Evolutionary conservation across 2,113 vertebrate genomes (phyloP).

Genomic region (Cacatua alba): DNA sequence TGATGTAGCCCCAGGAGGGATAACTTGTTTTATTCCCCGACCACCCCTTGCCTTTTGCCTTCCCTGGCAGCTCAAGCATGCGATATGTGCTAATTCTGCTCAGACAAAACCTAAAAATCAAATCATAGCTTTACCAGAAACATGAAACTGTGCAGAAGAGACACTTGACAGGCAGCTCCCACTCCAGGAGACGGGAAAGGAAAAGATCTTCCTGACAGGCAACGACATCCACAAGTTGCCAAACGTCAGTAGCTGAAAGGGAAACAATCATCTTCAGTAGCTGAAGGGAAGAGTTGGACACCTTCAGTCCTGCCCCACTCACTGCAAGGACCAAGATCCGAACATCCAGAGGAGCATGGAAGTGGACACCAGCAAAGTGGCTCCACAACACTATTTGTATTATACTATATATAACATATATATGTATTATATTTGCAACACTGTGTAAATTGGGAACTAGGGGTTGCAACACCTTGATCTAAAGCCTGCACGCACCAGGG

Average conservation of each 20-base stretch:
- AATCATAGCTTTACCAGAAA: slow-evolving; percentile 23
- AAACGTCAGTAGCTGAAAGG: neutral
- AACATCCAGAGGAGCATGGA: neutral
- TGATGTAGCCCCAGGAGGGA: neutral
- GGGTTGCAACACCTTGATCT: neutral
- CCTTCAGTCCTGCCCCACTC: neutral
- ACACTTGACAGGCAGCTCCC: slow-evolving; percentile 49
- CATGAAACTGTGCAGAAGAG: neutral
- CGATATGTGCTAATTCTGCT: neutral
- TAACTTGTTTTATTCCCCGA: neutral
- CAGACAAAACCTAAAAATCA: slow-evolving; percentile 16
- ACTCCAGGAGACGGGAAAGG: slow-evolving; percentile 32
- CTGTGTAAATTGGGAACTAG: neutral
- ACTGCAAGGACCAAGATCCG: fast-evolving
- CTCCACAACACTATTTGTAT: neutral
- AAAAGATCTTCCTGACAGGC: slow-evolving; percentile 37
- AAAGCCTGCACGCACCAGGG: fast-evolving
- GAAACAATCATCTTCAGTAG: neutral
- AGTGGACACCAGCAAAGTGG: neutral
- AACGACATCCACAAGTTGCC: neutral
- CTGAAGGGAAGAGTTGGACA: neutral
- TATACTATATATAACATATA: neutral
- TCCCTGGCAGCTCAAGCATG: neutral
- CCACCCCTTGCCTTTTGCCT: neutral
- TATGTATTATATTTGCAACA: too few relatives aligned